Percentiles rank a stretch among this genome's conserved stretches.
Conservation (phyloP, 2,797 vertebrate species). For the Halcyon chelicuti region DNA sequence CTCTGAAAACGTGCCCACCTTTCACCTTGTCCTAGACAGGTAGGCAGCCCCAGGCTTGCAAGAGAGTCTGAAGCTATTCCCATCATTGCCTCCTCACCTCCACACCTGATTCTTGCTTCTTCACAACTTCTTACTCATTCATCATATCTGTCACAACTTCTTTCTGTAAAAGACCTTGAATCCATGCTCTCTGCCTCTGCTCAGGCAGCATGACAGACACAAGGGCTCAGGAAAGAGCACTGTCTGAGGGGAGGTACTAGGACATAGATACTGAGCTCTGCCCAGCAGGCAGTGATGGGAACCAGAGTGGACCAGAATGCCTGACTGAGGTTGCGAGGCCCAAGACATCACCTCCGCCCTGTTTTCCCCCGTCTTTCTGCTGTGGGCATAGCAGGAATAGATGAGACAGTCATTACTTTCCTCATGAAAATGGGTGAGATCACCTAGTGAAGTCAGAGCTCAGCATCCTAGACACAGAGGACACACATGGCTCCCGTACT, state of each 20-base stretch:
- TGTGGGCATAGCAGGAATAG: neutral
- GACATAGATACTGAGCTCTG: neutral
- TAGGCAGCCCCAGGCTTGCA: neutral
- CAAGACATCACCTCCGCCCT: neutral
- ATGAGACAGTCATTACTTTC: neutral
- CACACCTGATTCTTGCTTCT: neutral
- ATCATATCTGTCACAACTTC: neutral
- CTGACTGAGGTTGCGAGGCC: neutral
- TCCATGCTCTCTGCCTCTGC: neutral
- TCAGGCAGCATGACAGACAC: neutral
- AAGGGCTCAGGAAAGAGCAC: neutral
- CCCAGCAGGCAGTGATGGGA: neutral
- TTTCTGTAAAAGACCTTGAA: neutral
- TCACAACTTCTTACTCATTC: neutral
- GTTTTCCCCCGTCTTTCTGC: neutral
- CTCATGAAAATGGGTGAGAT: neutral
- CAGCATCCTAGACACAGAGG: neutral
- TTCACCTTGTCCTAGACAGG: neutral
- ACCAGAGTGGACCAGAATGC: neutral
- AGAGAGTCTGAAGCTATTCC: neutral
- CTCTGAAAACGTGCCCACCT: neutral
- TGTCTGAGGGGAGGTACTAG: neutral
- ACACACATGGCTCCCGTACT: neutral
- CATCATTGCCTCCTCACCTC: neutral
- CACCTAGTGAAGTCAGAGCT: neutral